A percentile compares a stretch with the other conserved stretches of the same genome.
These are phyloP conservation scores for Osedax frankpressi DNA, from an alignment of 2,888 invertebrate genomes.

Conservation along the genomic window DNA sequence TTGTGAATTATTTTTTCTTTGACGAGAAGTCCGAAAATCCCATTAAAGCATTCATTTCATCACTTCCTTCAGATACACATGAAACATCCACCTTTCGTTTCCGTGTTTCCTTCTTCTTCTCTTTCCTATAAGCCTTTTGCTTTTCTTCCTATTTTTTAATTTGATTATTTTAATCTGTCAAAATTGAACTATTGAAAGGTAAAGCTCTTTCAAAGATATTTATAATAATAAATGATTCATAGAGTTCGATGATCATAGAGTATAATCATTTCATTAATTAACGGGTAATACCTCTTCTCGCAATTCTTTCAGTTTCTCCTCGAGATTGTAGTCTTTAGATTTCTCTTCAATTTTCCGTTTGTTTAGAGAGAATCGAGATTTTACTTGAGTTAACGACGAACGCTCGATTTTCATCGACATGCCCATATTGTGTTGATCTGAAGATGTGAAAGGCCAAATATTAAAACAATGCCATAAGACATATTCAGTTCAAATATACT, in stretches of 20 bases:
- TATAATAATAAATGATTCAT: neutral
- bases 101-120: conserved; percentile 65
- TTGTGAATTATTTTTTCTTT: conserved; percentile 19
- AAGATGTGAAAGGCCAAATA: too few relatives aligned
- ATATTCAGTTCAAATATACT: too few relatives aligned
- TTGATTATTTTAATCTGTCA: too few relatives aligned
- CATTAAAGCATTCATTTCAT: conserved; percentile 44
- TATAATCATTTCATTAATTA: neutral
- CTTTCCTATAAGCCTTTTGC: conserved; percentile 72
- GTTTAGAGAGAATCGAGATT: conserved; percentile 77
- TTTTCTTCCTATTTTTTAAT: conserved; percentile 75
- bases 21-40: conserved; percentile 43
- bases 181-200: too few relatives aligned
- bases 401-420: conserved; percentile 50
- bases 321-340: conserved; percentile 86
- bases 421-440: conserved; percentile 86
- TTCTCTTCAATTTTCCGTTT: conserved; percentile 88
- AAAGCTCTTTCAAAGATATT: too few relatives aligned
- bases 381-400: conserved; percentile 56
- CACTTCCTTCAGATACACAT: conserved; percentile 26
- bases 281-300: conserved; percentile 64
- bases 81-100: conserved; percentile 48
- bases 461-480: too few relatives aligned
- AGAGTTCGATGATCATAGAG: neutral
- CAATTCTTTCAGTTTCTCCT: conserved; percentile 74